Conservation (phyloP, 2,797 vertebrate genomes). For the Cossypha heuglini region DNA sequence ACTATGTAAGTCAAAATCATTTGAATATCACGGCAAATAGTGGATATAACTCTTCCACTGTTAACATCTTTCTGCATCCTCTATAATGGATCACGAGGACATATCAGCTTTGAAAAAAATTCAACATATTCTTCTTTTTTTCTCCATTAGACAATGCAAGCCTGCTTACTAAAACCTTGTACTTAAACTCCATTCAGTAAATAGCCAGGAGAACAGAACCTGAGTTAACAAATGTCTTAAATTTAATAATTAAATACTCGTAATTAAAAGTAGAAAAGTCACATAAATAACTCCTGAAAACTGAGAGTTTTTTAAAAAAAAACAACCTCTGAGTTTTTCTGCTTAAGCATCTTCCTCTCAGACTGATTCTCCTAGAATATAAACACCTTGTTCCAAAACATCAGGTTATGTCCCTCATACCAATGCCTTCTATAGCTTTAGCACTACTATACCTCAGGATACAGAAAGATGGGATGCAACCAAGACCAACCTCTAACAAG, state of each 20-base stretch:
- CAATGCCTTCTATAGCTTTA: neutral
- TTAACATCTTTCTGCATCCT: neutral
- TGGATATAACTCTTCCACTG: neutral
- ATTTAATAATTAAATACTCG: neutral
- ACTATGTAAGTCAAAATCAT: neutral
- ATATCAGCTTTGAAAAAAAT: neutral
- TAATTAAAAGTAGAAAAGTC: neutral
- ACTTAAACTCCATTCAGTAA: neutral
- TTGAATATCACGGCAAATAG: neutral
- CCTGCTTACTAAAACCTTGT: neutral
- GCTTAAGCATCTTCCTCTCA: neutral
- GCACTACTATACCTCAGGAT: neutral
- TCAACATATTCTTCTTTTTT: neutral
- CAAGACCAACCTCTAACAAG: neutral
- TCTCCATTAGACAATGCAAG: neutral
- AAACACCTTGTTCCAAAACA: neutral
- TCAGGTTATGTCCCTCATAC: neutral
- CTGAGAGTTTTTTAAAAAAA: rapidly evolving
- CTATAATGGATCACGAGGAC: neutral
- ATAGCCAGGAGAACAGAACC: neutral
- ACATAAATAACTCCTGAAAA: neutral
- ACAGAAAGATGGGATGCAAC: neutral
- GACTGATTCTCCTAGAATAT: neutral
- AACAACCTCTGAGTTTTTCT: neutral
- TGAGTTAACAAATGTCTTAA: neutral